Percentiles rank a stretch among this genome's conserved stretches.
These are phyloP conservation scores for Synanthedon myopaeformis DNA, from an alignment of 2,888 invertebrate species.

Conservation along the genomic window DNA sequence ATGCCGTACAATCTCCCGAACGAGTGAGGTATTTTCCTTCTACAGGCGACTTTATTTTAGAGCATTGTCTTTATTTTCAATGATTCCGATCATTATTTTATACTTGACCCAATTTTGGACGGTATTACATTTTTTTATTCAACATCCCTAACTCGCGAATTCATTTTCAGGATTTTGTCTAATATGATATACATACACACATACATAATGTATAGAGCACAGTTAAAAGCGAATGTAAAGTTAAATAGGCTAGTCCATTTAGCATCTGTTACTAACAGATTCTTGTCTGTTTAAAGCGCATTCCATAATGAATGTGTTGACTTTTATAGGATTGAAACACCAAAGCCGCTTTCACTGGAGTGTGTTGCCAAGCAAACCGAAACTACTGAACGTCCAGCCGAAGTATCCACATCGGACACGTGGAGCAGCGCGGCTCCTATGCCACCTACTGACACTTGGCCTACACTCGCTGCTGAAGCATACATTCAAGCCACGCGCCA, in stretches of 20 bases:
- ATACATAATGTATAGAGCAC: too few relatives aligned
- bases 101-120: too few relatives aligned
- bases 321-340: conserved; percentile 51
- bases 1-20: conserved; percentile 64
- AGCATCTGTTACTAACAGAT: not conserved
- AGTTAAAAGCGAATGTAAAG: too few relatives aligned
- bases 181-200: too few relatives aligned
- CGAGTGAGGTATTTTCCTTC: conserved; percentile 57
- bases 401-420: conserved; percentile 56
- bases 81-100: too few relatives aligned
- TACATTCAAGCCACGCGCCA: conserved; percentile 54
- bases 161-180: too few relatives aligned
- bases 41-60: not conserved
- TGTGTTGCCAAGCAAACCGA: conserved; percentile 35
- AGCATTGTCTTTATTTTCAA: too few relatives aligned
- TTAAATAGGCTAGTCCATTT: too few relatives aligned
- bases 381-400: conserved; percentile 46
- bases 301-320: not conserved
- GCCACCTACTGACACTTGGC: conserved; percentile 38
- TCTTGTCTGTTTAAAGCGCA: not conserved
- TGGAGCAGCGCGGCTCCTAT: conserved; percentile 33
- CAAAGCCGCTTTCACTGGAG: conserved; percentile 57
- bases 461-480: conserved; percentile 46
- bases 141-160: too few relatives aligned
- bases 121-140: too few relatives aligned